phyloP scores from a whole-genome alignment of 2,888 invertebrate genomes.

The Halictus quadricinctus region DNA sequence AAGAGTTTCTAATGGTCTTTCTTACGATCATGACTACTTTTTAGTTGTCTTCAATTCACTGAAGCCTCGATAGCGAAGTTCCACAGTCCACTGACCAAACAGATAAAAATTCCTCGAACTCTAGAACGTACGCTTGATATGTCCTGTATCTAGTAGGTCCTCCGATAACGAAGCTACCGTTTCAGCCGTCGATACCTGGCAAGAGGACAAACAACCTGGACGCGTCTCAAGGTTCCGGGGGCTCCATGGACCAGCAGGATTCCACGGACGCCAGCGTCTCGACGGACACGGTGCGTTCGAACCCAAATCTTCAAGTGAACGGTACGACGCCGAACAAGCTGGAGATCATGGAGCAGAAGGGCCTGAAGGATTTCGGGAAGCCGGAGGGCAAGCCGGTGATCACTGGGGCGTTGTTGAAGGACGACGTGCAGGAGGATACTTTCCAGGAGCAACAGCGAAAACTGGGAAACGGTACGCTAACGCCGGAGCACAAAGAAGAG shows the following conservation, averaged over 20 bases:
- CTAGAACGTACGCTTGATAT: background rate
- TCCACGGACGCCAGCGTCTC: constrained; percentile 77
- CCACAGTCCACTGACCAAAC: background rate
- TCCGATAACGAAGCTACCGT: constrained; percentile 11
- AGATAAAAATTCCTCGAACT: background rate
- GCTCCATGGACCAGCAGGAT: constrained; percentile 76
- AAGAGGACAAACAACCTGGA: constrained; percentile 69
- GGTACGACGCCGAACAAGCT: constrained; percentile 73
- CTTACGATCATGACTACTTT: too few relatives aligned
- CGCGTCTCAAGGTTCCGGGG: constrained; percentile 67
- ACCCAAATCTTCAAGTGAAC: constrained; percentile 77
- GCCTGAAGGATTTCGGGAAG: constrained; percentile 83
- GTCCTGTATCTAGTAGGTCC: background rate
- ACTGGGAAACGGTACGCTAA: constrained; percentile 82
- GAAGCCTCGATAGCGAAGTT: background rate
- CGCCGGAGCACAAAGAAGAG: constrained; percentile 74
- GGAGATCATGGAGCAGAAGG: constrained; percentile 72
- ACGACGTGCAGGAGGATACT: constrained; percentile 83
- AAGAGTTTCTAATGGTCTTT: too few relatives aligned
- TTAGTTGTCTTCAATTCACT: too few relatives aligned
- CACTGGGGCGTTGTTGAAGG: constrained; percentile 88
- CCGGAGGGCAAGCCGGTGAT: constrained; percentile 87
- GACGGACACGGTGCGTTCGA: constrained; percentile 76
- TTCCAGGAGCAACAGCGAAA: constrained; percentile 83
- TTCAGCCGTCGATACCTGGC: constrained; percentile 68